Conservation (phyloP, 2,113 vertebrate genomes). For the Corapipo altera region DNA sequence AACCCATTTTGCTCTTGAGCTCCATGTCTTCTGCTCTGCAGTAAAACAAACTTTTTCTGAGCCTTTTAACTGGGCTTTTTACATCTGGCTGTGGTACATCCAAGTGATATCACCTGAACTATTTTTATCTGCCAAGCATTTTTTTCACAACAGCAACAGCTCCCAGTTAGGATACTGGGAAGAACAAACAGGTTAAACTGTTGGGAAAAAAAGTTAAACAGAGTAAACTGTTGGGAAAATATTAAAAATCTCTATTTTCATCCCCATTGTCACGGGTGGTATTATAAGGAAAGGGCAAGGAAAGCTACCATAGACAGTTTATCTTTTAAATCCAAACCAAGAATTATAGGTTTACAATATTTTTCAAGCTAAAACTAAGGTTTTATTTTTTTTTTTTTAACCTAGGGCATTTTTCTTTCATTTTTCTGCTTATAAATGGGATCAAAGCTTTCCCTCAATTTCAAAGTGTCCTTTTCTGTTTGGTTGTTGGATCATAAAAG, state of each 20-base stretch:
- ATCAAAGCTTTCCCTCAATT: neutral
- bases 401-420: neutral
- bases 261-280: neutral
- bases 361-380: neutral
- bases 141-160: neutral
- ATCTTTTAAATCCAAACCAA: neutral
- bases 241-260: neutral
- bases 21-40: neutral
- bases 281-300: neutral
- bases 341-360: neutral
- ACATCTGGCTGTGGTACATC: neutral
- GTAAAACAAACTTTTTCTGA: neutral
- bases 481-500: neutral
- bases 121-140: neutral
- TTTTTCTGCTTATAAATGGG: neutral
- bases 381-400: too few species aligned
- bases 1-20: neutral
- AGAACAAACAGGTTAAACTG: neutral
- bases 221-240: neutral
- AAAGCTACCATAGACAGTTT: neutral
- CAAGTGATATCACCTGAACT: neutral
- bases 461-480: neutral
- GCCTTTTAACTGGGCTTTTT: neutral
- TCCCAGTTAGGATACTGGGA: neutral
- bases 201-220: neutral